Percentiles rank a stretch among this genome's conserved stretches.
Evolutionary conservation across 1,140 invertebrate species (phyloP).

Genomic region (Apis cerana): DNA sequence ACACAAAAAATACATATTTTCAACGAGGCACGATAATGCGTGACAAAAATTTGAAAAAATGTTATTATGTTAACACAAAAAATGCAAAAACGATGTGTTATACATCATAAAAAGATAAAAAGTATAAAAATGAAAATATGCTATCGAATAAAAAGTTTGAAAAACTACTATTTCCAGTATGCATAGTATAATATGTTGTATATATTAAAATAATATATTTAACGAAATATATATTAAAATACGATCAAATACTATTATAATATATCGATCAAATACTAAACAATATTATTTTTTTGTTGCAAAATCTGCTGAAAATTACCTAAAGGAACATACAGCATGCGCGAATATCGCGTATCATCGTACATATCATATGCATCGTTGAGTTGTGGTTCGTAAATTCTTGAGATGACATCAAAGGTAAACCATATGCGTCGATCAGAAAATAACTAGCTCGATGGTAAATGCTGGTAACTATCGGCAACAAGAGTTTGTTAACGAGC

Average conservation of each 20-base stretch:
- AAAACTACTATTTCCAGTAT: neutral
- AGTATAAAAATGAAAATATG: neutral
- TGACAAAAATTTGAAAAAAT: neutral
- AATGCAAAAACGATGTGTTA: no score
- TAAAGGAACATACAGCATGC: conserved; percentile 4
- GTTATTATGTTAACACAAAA: no score
- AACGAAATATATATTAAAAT: neutral
- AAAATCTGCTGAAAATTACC: conserved; percentile 20
- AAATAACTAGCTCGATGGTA: neutral
- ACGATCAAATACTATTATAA: no score
- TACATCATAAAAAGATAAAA: neutral
- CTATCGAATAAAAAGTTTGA: neutral
- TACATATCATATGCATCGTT: neutral
- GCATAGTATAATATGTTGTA: no score
- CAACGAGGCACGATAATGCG: neutral
- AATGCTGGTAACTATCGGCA: neutral
- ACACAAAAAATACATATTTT: neutral
- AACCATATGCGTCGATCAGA: neutral
- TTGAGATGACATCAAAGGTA: conserved; percentile 1
- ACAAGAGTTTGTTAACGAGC: conserved; percentile 5
- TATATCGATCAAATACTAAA: neutral
- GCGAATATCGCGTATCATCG: conserved; percentile 1
- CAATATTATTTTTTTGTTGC: neutral
- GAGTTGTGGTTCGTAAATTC: conserved; percentile 2
- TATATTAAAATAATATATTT: neutral